phyloP scores from a whole-genome alignment of 1,140 invertebrate species.

The Hyles vespertilio region DNA sequence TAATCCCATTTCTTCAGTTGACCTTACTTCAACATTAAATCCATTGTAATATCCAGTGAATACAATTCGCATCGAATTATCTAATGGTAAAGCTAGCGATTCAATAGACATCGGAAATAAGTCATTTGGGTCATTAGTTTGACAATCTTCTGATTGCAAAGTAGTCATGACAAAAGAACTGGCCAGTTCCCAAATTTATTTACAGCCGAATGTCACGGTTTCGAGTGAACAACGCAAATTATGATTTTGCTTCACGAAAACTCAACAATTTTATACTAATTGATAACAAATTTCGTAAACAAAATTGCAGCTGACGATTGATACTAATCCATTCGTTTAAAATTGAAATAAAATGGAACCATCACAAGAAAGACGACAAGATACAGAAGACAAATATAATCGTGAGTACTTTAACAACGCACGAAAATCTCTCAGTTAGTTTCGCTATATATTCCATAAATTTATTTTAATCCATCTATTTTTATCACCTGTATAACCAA shows the following conservation, averaged over 20 bases:
- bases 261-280: conserved; percentile 23
- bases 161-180: conserved; percentile 66
- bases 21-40: conserved; percentile 78
- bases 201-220: conserved; percentile 60
- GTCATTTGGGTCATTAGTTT: conserved; percentile 50
- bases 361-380: not conserved
- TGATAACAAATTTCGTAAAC: not conserved
- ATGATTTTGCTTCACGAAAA: conserved; percentile 37
- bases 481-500: conserved; percentile 1
- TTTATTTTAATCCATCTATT: not conserved
- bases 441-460: too few species aligned
- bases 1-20: conserved; percentile 77
- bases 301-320: conserved; percentile 6
- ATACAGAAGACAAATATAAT: conserved; percentile 3
- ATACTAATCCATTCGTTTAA: conserved; percentile 21
- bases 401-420: conserved; percentile 3
- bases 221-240: conserved; percentile 27
- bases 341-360: not conserved
- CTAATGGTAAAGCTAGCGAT: conserved; percentile 50
- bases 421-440: too few species aligned
- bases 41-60: conserved; percentile 81
- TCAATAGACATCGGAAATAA: conserved; percentile 45
- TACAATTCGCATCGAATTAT: conserved; percentile 61
- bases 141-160: conserved; percentile 55
- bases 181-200: conserved; percentile 67